Evolutionary conservation across 2,797 vertebrate species (phyloP), one percentile per base, ranked within the genome.

Genomic region (Babyrousa celebensis): DNA sequence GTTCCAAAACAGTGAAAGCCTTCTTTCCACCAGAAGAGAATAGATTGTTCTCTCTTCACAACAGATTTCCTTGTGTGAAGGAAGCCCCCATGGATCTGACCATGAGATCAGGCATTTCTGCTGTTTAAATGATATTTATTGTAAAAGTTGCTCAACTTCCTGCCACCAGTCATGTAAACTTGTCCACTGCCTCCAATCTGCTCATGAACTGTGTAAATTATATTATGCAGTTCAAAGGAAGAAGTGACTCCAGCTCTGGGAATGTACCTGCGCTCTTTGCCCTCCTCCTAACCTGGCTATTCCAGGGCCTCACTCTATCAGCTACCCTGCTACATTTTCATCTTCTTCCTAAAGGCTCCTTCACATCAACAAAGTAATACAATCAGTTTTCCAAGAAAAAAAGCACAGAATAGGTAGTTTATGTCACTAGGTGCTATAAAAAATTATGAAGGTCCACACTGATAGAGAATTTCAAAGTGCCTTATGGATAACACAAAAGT

Each of bases 11-110:
- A 90, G 36, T 90, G 23, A 40, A 83, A 65, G 21, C 23, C 60
- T 92, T 77, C 52, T 67, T 91, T 82, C 56, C 25, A 89, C 56
- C 29, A 96, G 36, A 79, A 48, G 29, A 91, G 60, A 83, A 82
- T 7, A 5, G 6, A 23, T 12, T 79, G 10, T 80, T 82, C 74
- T 91, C 62, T 75, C 74, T 71, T 10, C 60, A 75, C 20, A 79
- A 87, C 23, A 89, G 52, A 89, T 16, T 65, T 65, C 32, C 72
- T 21, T 65, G 4, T 84, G 17, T 20, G n/a, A 52, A 74, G 25
- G 16, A 67, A 63, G 62, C 48, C 74, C n/a, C 48, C 14, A 12
- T 52, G 21, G 21, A 36, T n/a, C 25, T 74, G 52, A 68, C 36
- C 15, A n/a, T 5, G 65, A 60, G 43, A 54, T 65, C n/a, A 84